Conservation (phyloP, 2,113 vertebrate genomes). For the Sialia sialis region DNA sequence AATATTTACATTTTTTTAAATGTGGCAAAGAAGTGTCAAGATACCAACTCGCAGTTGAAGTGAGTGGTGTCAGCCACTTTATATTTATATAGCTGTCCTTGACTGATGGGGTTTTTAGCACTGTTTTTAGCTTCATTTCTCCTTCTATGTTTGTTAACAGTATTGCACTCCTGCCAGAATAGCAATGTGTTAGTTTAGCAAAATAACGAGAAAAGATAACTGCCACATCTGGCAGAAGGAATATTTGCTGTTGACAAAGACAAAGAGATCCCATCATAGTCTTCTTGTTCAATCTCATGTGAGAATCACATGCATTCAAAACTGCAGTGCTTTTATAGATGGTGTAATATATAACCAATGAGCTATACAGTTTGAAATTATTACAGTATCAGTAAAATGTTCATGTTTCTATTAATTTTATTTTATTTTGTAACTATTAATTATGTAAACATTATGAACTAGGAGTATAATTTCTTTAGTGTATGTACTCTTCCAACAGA, state of each 20-base stretch:
- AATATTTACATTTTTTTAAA: not conserved
- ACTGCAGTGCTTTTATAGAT: not conserved
- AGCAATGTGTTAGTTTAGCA: not conserved
- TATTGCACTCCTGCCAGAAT: not conserved
- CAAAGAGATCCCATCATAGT: not conserved
- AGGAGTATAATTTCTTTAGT: not conserved
- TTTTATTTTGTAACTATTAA: not conserved
- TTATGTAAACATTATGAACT: not conserved
- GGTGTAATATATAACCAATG: not conserved
- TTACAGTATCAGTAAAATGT: not conserved
- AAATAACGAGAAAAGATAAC: not conserved
- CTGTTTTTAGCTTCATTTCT: not conserved
- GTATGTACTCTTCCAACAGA: not conserved
- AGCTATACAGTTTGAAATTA: not conserved
- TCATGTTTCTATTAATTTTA: not conserved
- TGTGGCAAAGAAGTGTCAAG: not conserved
- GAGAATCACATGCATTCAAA: not conserved
- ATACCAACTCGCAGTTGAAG: not conserved
- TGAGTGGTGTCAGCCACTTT: not conserved
- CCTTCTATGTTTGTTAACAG: not conserved
- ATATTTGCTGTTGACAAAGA: not conserved
- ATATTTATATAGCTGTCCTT: not conserved
- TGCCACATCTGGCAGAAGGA: not conserved
- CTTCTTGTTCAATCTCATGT: rapidly evolving
- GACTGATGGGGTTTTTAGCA: not conserved